phyloP scores from a whole-genome alignment of 1,140 invertebrate species.

The Drosophila leontia region DNA sequence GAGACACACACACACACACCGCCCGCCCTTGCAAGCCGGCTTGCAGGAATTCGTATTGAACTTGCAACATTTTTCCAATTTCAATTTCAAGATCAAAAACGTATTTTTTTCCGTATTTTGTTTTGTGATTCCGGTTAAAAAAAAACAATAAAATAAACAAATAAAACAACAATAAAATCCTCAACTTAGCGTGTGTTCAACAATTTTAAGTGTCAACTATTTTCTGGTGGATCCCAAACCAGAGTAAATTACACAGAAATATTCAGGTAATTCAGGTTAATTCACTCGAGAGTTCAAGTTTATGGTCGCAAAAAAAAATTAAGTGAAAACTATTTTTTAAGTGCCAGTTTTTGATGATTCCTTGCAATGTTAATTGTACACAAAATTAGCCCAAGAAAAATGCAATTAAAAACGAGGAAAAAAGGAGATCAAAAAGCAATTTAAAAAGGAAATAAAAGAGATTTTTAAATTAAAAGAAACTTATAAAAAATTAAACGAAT shows the following conservation, averaged over 20 bases:
- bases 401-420: not conserved
- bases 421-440: not conserved
- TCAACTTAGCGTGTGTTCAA: constrained; percentile 1
- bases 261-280: constrained; percentile 32
- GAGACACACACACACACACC: not conserved
- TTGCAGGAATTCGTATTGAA: constrained; percentile 23
- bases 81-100: not conserved
- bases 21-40: constrained; percentile 27
- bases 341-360: not conserved
- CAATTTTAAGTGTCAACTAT: constrained; percentile 34
- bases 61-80: constrained; percentile 12
- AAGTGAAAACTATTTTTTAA: constrained; percentile 32
- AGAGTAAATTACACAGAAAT: constrained; percentile 26
- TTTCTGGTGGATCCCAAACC: constrained; percentile 1
- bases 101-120: constrained; percentile 17
- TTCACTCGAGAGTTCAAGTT: constrained; percentile 30
- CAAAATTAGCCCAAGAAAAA: not conserved
- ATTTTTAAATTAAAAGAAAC: not conserved
- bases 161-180: too few relatives aligned
- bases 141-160: not conserved
- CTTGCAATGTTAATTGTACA: not conserved
- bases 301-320: too few relatives aligned
- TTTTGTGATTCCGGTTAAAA: not conserved
- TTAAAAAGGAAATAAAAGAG: not conserved
- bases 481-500: not conserved